These are phyloP conservation scores for Biston stratarius DNA, from an alignment of 2,888 invertebrate genomes.

Conservation along the genomic window DNA sequence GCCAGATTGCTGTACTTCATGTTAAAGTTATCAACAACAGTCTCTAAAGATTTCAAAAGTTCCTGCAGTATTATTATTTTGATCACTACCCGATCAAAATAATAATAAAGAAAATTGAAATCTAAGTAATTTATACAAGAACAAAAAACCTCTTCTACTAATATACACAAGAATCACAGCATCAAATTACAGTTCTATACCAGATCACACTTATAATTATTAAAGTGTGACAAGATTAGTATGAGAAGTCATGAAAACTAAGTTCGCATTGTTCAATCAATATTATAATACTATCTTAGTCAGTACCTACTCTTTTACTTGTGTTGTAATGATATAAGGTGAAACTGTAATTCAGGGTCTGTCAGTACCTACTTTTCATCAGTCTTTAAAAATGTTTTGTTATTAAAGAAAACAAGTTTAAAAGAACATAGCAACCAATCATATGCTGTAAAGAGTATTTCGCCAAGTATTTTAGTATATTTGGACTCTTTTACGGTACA, in stretches of 20 bases:
- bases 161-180: conserved; percentile 9
- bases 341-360: neutral
- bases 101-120: neutral
- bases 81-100: too few relatives aligned
- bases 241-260: neutral
- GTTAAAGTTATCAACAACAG: neutral
- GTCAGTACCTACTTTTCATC: neutral
- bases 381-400: neutral
- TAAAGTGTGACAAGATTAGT: neutral
- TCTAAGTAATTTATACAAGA: neutral
- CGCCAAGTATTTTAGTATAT: too few relatives aligned
- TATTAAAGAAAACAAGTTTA: neutral
- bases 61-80: neutral
- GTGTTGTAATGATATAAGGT: neutral
- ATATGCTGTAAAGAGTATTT: neutral
- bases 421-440: neutral
- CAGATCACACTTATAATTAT: neutral
- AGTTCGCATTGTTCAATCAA: neutral
- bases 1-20: too few relatives aligned
- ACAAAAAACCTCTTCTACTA: neutral
- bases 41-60: neutral
- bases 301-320: conserved; percentile 1
- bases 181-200: conserved; percentile 6
- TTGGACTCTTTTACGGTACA: neutral
- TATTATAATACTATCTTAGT: neutral